Evolutionary conservation across 2,888 invertebrate genomes (phyloP), one percentile per base, ranked within the genome.

Genomic region (Branchipolynoe longqiensis): DNA sequence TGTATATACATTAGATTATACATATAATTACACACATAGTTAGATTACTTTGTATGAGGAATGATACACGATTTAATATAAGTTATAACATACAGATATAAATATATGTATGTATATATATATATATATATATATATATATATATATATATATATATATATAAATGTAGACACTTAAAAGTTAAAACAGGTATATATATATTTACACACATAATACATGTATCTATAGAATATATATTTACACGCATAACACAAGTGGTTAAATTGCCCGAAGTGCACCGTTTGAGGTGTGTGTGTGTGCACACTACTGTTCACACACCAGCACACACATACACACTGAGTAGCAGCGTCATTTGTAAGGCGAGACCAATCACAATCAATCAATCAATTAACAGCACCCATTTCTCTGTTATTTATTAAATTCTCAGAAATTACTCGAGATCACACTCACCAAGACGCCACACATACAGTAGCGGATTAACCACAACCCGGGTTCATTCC

Each of bases 301-400:
- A n/a, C n/a, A n/a, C 48, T 48, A 18, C 48, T 48, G 8, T 48
- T 8, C 48, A 48, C 48, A 48, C 8, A 12, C 18, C 48, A n/a
- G n/a, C n/a, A n/a, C n/a, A n/a, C n/a, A n/a, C n/a, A n/a, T n/a
- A n/a, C n/a, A n/a, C n/a, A n/a, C n/a, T n/a, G n/a, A n/a, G n/a
- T n/a, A n/a, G n/a, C n/a, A n/a, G n/a, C n/a, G n/a, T n/a, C n/a
- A n/a, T n/a, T n/a, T n/a, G n/a, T n/a, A n/a, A n/a, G n/a, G n/a
- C n/a, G n/a, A n/a, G n/a, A n/a, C n/a, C 22, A 69, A 69, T 69
- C 69, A 69, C 69, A 69, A 18, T 69, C 36, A 69, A 69, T 69
- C 33, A 69, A 1, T 69, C 18, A 31, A 36, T 38, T 36, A n/a
- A 56, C 56, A 25, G 62, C 28, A 62, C 62, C 31, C n/a, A n/a